A percentile compares a stretch with the other conserved stretches of the same genome.
These are phyloP conservation scores for Cyphomyrus plagiostoma DNA, from an alignment of 2,113 vertebrate genomes.

Conservation along the genomic window DNA sequence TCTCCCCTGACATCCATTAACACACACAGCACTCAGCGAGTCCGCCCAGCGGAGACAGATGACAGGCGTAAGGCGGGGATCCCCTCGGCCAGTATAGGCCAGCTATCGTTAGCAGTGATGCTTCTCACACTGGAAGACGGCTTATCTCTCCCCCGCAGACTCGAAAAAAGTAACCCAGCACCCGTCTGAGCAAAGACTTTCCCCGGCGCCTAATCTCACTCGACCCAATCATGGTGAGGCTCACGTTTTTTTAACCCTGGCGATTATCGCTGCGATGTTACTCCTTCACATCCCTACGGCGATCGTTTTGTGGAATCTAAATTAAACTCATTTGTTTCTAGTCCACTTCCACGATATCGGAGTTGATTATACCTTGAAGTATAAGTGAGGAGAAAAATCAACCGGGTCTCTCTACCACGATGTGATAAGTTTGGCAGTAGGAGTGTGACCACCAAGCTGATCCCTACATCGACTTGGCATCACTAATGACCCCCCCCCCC, in stretches of 20 bases:
- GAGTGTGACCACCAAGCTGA: background rate
- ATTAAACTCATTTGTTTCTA: constrained; percentile 4
- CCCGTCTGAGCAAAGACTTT: background rate
- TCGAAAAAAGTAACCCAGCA: background rate
- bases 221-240: background rate
- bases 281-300: background rate
- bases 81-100: background rate
- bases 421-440: background rate
- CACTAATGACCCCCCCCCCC: background rate
- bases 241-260: background rate
- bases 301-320: background rate
- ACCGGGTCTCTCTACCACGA: background rate
- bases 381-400: background rate
- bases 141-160: constrained; percentile 3
- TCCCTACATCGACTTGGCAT: background rate
- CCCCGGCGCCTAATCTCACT: background rate
- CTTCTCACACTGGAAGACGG: background rate
- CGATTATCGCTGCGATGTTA: background rate
- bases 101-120: background rate
- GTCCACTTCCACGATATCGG: background rate
- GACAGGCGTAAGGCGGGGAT: background rate
- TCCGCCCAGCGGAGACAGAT: background rate
- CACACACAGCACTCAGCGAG: background rate
- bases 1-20: background rate
- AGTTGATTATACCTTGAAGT: background rate